Conservation (phyloP, 1,140 invertebrate species). For the Conus betulinus region DNA sequence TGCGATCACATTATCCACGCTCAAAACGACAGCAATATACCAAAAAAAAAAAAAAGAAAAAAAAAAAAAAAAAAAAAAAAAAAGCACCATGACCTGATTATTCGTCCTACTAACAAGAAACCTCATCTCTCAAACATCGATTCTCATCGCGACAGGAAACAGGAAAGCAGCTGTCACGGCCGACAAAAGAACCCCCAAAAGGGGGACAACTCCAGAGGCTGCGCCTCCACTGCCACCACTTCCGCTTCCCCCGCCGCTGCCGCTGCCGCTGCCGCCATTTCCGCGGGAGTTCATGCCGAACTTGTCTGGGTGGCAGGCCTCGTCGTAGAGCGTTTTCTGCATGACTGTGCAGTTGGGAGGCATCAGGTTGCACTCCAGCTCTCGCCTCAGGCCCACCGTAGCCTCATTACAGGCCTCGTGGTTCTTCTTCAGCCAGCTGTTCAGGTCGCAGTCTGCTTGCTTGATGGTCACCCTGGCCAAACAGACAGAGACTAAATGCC, state of each 20-base stretch:
- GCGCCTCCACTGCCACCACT: neutral
- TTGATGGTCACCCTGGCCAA: constrained; percentile 32
- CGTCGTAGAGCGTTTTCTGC: constrained; percentile 13
- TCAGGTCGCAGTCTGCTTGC: constrained; percentile 47
- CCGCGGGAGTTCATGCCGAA: constrained; percentile 12
- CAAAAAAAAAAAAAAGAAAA: too few species aligned
- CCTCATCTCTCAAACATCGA: neutral
- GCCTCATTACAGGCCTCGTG: constrained; percentile 40
- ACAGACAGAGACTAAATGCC: neutral
- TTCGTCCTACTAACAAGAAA: neutral
- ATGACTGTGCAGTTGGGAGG: constrained; percentile 36
- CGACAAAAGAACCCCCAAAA: neutral
- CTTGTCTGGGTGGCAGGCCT: constrained; percentile 29
- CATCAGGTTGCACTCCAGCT: constrained; percentile 47
- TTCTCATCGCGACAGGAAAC: neutral
- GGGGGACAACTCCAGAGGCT: neutral
- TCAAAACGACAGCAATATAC: too few species aligned
- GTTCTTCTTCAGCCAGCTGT: constrained; percentile 39
- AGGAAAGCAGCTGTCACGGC: neutral
- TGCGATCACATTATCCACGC: too few species aligned
- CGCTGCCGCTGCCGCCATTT: neutral
- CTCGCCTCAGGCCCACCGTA: constrained; percentile 41
- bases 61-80: too few species aligned
- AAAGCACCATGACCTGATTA: too few species aligned
- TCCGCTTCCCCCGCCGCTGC: too few species aligned